These are phyloP conservation scores for Branchinecta lindahli DNA, from an alignment of 1,140 invertebrate species.

Conservation along the genomic window DNA sequence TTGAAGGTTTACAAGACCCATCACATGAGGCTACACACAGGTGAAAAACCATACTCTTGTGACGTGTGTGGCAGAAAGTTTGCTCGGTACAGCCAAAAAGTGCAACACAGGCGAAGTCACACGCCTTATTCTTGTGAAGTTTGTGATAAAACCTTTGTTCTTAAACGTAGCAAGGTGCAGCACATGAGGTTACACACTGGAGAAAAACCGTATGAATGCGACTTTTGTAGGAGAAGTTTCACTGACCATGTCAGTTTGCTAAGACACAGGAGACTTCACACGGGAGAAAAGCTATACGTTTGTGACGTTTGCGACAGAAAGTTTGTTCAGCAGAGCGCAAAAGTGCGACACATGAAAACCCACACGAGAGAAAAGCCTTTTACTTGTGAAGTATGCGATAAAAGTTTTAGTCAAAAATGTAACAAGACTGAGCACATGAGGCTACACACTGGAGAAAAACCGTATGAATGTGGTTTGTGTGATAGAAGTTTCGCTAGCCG, in stretches of 20 bases:
- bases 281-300: constrained; percentile 31
- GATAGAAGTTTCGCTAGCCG: constrained; percentile 24
- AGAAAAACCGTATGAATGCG: constrained; percentile 26
- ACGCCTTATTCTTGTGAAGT: constrained; percentile 12
- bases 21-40: constrained; percentile 23
- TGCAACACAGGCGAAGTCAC: not conserved
- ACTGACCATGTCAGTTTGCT: constrained; percentile 16
- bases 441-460: constrained; percentile 30
- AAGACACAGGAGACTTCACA: constrained; percentile 24
- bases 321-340: too few species aligned
- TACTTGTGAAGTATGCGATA: constrained; percentile 13
- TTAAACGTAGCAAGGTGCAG: constrained; percentile 28
- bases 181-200: not conserved
- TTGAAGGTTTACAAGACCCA: too few species aligned
- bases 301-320: constrained; percentile 30
- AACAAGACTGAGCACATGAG: constrained; percentile 21
- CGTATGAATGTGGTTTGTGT: constrained; percentile 28
- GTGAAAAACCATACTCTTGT: constrained; percentile 13
- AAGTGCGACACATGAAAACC: not conserved
- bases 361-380: too few species aligned
- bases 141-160: constrained; percentile 19
- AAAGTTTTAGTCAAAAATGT: not conserved
- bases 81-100: not conserved
- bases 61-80: constrained; percentile 10
- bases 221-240: constrained; percentile 26